Conservation (phyloP, 2,888 invertebrate genomes). For the Drosophila greeni region DNA sequence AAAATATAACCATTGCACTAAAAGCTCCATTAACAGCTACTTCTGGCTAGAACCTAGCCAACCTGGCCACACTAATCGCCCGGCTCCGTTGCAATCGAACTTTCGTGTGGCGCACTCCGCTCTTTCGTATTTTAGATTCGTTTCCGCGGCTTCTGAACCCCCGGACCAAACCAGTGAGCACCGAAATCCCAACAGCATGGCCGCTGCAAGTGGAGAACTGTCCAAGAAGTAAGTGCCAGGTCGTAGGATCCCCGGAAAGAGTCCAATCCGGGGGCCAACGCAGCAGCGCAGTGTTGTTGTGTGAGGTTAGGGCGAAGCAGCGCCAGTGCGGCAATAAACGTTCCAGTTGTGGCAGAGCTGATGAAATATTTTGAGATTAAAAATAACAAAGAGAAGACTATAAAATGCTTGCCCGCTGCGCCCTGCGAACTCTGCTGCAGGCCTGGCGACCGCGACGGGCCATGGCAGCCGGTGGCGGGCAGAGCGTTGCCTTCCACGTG, state of each 20-base stretch:
- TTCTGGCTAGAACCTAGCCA: not conserved
- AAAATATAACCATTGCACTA: too few species aligned
- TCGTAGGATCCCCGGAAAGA: not conserved
- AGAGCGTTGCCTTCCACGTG: slow-evolving; percentile 41
- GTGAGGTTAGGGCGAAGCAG: slow-evolving; percentile 31
- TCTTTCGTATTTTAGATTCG: slow-evolving; percentile 34
- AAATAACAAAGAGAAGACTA: not conserved
- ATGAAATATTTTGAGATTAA: slow-evolving; percentile 10
- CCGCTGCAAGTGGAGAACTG: slow-evolving; percentile 72
- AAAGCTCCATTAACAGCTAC: too few species aligned
- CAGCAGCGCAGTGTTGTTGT: slow-evolving; percentile 7
- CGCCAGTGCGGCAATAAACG: slow-evolving; percentile 13
- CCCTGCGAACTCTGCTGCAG: slow-evolving; percentile 30
- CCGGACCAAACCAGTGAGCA: slow-evolving; percentile 8
- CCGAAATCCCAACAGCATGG: slow-evolving; percentile 57
- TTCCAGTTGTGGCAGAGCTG: slow-evolving; percentile 12
- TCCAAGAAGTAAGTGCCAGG: slow-evolving; percentile 76
- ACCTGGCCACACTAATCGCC: slow-evolving; percentile 1
- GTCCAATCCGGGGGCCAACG: slow-evolving; percentile 7
- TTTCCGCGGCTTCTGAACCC: slow-evolving; percentile 14
- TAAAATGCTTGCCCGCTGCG: slow-evolving; percentile 35
- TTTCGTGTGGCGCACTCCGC: slow-evolving; percentile 35
- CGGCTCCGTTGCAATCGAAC: slow-evolving; percentile 20
- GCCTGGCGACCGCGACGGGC: slow-evolving; percentile 6
- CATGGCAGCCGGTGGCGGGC: slow-evolving; percentile 11